A percentile compares a stretch with the other conserved stretches of the same genome.
Conservation (phyloP, 2,113 vertebrate genomes). For the Dunckerocampus dactyliophorus region DNA sequence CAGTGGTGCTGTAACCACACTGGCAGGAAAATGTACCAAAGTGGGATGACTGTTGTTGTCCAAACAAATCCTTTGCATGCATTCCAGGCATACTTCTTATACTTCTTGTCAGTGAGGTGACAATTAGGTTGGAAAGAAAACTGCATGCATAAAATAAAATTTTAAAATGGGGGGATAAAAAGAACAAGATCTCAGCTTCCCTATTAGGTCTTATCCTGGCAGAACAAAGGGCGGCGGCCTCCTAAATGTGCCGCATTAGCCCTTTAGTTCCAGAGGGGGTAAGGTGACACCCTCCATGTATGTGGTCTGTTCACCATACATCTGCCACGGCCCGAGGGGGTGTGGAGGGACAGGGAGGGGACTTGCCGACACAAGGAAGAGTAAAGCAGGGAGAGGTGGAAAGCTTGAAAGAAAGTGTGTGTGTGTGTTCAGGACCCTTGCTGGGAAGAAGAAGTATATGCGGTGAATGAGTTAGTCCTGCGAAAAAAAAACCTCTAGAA, state of each 20-base stretch:
- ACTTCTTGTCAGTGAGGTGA: neutral
- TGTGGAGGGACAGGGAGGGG: slow-evolving; percentile 28
- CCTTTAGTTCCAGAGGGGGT: slow-evolving; percentile 68
- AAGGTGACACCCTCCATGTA: slow-evolving; percentile 74
- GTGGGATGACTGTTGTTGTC: slow-evolving; percentile 17
- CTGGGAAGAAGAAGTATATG: slow-evolving; percentile 51
- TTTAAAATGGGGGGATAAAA: slow-evolving; percentile 6
- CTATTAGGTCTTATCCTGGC: slow-evolving; percentile 47
- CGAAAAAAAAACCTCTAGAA: slow-evolving; percentile 35
- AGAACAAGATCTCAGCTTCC: slow-evolving; percentile 29
- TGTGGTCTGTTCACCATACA: slow-evolving; percentile 72
- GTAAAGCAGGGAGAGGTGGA: slow-evolving; percentile 32
- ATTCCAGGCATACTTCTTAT: slow-evolving; percentile 5
- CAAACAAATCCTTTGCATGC: slow-evolving; percentile 10
- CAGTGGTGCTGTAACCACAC: slow-evolving; percentile 3
- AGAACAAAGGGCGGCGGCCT: slow-evolving; percentile 67
- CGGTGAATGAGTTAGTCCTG: slow-evolving; percentile 54
- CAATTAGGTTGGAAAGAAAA: neutral
- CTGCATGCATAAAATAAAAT: neutral
- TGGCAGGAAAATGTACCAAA: slow-evolving; percentile 14
- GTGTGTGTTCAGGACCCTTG: slow-evolving; percentile 41
- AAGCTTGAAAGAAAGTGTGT: slow-evolving; percentile 22
- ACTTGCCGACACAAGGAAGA: slow-evolving; percentile 24
- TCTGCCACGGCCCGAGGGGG: slow-evolving; percentile 68
- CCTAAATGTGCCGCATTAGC: slow-evolving; percentile 70